phyloP scores from a whole-genome alignment of 2,888 invertebrate genomes.

The Rugalucina vietnamica region DNA sequence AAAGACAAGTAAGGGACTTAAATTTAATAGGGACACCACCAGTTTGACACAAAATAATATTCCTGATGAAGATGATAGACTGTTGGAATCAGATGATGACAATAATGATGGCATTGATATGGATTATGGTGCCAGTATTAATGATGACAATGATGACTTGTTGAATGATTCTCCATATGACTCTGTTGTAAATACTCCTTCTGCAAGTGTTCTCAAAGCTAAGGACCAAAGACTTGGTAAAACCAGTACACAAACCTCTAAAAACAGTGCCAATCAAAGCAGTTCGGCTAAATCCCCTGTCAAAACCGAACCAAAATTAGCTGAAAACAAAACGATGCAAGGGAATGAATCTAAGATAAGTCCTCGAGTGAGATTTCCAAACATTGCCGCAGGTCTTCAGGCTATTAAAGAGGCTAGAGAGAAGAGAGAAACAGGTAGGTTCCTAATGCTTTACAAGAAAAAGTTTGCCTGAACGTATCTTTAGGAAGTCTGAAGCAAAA shows the following conservation, averaged over 20 bases:
- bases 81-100: conserved; percentile 14
- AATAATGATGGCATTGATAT: conserved; percentile 3
- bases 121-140: conserved; percentile 1
- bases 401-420: not conserved
- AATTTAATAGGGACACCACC: too few species aligned
- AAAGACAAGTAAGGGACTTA: too few species aligned
- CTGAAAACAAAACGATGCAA: too few species aligned
- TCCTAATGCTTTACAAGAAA: too few species aligned
- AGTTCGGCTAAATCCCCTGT: too few species aligned
- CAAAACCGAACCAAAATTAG: too few species aligned
- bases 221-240: not conserved
- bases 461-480: too few species aligned
- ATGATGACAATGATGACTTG: not conserved
- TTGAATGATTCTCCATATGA: not conserved
- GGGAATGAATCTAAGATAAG: not conserved
- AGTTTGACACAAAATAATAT: too few species aligned
- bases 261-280: too few species aligned
- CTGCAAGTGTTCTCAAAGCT: not conserved
- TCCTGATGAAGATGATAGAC: too few species aligned
- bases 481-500: too few species aligned
- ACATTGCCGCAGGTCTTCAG: not conserved
- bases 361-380: not conserved
- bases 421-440: not conserved
- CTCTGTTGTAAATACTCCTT: not conserved
- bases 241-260: not conserved